Evolutionary conservation across 2,797 vertebrate genomes (phyloP), one percentile per base, ranked within the genome.

Genomic region (Catharus ustulatus): DNA sequence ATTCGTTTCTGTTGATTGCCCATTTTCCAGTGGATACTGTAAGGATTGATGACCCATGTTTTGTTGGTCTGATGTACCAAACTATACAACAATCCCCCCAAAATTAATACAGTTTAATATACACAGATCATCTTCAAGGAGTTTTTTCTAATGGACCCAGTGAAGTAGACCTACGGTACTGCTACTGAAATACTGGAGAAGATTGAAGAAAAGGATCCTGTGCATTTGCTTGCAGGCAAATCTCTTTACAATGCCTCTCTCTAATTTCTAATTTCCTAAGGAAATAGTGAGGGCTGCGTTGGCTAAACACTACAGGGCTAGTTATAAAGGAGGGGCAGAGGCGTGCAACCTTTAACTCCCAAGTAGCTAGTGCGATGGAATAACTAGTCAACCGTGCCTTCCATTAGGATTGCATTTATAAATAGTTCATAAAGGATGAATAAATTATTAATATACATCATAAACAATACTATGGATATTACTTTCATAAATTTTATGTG

Each of bases 401-500:
- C 77, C 74, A 88, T 91, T 88, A 84, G 88, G 73, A 52, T 3
- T 84, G 26, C 13, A 40, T 86, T 90, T 88, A 95, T 94, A 94
- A 95, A 91, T 89, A 86, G 69, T 93, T 95, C 73, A 97, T 81
- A 92, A 77, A 89, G 86, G 75, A 89, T 92, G 84, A 93, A 72
- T 95, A 75, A 89, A 96, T 95, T 69, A 89, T 95, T 96, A 89
- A 95, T 84, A 59, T 55, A 95, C 40, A 93, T 92, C 11, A 94
- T 94, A 96, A 96, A 92, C 93, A 95, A 95, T 76, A 81, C 45
- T 83, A 86, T 0, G 0, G 63, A 78, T 91, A 86, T 52, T 87
- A 43, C 82, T 93, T 59, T 48, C 78, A 96, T 92, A 91, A 94
- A 94, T 95, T 89, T 83, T 77, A 83, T 0, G 85, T 80, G 86